Evolutionary conservation across 2,113 vertebrate genomes (phyloP).

Genomic region (Camelus bactrianus): DNA sequence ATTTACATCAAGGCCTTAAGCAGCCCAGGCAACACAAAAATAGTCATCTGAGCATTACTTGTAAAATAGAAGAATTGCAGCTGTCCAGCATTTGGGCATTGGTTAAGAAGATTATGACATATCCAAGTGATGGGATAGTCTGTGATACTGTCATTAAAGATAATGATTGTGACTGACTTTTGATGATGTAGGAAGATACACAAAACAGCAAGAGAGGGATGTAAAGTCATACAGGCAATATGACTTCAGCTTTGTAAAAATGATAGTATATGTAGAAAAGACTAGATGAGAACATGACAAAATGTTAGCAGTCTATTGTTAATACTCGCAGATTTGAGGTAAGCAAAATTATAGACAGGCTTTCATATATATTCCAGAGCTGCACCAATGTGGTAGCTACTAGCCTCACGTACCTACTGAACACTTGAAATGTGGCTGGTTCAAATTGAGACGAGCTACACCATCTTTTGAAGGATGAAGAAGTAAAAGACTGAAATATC

Average conservation of each 20-base stretch:
- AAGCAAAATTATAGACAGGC: background rate
- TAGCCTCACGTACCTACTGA: background rate
- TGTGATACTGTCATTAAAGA: background rate
- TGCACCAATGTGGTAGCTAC: background rate
- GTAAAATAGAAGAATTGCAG: background rate
- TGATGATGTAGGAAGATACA: background rate
- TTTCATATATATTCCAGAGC: background rate
- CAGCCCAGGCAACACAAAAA: background rate
- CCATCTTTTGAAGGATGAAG: background rate
- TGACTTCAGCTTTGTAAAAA: constrained; percentile 20
- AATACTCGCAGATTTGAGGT: background rate
- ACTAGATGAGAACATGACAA: background rate
- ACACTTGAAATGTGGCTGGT: background rate
- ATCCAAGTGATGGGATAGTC: background rate
- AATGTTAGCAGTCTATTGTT: background rate
- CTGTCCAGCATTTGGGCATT: background rate
- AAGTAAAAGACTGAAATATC: background rate
- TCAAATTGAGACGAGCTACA: background rate
- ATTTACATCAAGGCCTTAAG: background rate
- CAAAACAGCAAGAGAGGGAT: background rate
- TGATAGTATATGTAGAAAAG: background rate
- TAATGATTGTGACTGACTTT: background rate
- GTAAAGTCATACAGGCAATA: background rate
- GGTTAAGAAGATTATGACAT: background rate
- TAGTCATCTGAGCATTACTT: background rate